Evolutionary conservation across 2,888 invertebrate species (phyloP), one percentile per base, ranked within the genome.

Genomic region (Scaptomyza cyrtandrae): DNA sequence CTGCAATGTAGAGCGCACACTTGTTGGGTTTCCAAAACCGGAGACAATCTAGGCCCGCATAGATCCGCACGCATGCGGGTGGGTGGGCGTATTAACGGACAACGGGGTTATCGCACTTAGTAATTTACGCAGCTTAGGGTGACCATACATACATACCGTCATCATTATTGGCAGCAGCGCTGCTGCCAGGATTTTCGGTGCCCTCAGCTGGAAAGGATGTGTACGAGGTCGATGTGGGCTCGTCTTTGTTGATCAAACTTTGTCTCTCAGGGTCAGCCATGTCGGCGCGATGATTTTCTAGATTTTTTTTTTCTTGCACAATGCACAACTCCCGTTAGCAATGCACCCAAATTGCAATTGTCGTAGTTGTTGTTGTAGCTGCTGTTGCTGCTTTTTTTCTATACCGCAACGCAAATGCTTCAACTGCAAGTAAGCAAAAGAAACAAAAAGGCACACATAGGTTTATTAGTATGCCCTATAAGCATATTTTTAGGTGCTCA

Each of bases 201-300:
- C 75, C 89, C 33, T 80, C 88, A 16, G 66, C 77, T 49, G 82
- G 73, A 29, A 85, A 79, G 27, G 88, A 76, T n/a, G 82, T 80
- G 64, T 91, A 91, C 80, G 86, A 83, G 48, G 50, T 29, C 54
- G 69, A 58, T 24, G 78, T 83, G 44, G 80, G 78, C 43, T 83
- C 78, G 19, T 91, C 90, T 54, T 89, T 89, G 62, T 86, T 86
- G 69, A 92, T 82, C 62, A 92, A 83, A 58, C 91, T 88, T 76
- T 92, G 91, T 75, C 90, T 90, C 73, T 92, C 92, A 41, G 89
- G 89, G 87, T 92, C 91, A 68, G 89, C 88, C 92, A 92, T 92
- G 50, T 64, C 74, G 69, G 54, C 48, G 39, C 41, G 35, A 10
- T n/a, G 19, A 16, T 29, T n/a, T n/a, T 35, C 10, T 35, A 24